Base-by-base conservation (phyloP, 2,888 invertebrate species). In the Tiphia femorata region DNA sequence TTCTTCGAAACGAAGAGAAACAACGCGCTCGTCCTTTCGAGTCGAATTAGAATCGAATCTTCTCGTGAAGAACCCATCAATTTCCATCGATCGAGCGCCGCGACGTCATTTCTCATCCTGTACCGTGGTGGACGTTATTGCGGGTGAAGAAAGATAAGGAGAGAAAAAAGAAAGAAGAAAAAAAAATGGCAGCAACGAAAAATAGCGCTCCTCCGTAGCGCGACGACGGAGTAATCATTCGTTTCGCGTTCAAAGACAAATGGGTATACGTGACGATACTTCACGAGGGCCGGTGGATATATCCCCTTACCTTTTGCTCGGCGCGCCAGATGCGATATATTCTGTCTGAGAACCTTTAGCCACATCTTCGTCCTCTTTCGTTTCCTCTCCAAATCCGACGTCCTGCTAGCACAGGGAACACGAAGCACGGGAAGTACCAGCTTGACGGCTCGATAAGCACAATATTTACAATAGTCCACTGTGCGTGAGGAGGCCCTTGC, bases 301-400 rank as follows among this genome's bases (percentile, higher is more conserved):
- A n/a, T 12, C 27, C 27, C 19, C 60, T 65, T 77, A 82, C 82
- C 82, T 77, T 79, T 81, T 37, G 76, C 76, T 53, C 79, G 66
- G 6, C 82, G 77, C 44, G 82, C 75, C 47, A 82, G 59, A 48
- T 79, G 80, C 17, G 79, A 75, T 53, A 82, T 72, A 60, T 82
- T 82, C 53, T 82, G 82, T 44, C 82, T 65, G 8, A 82, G 60
- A 51, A 82, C 75, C 60, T 82, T 82, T 20, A 82, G 75, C 82
- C 82, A 82, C 82, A 82, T 82, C 56, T 61, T 74, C 25, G 67
- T 58, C 10, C 64, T 48, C 20, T 52, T 60, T 23, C 56, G 58
- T 54, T 73, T 72, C 19, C 57, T 55, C 50, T 59, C 65, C 20
- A 64, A 61, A 50, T 65, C 67, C 64, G 69, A 62, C 61, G 65